Conservation (phyloP, 1,140 invertebrate genomes). For the Globodera rostochiensis region DNA sequence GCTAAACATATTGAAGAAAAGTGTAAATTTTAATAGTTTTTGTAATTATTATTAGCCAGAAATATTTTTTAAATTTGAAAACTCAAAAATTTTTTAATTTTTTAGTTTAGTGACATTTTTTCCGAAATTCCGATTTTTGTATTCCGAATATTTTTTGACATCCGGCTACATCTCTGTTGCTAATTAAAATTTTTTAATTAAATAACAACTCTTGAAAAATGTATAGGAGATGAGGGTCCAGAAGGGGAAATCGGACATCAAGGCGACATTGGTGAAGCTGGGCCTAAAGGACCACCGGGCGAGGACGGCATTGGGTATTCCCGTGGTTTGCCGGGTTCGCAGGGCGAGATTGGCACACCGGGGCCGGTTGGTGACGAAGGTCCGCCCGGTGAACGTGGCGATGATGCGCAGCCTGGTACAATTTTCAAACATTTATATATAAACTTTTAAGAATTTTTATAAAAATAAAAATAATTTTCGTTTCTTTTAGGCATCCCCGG, state of each 20-base stretch:
- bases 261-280: slow-evolving; percentile 33
- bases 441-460: neutral
- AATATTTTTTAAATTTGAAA: neutral
- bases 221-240: slow-evolving; percentile 31
- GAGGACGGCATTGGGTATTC: slow-evolving; percentile 38
- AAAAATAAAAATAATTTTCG: neutral
- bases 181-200: no score
- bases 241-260: slow-evolving; percentile 34
- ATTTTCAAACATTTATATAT: neutral
- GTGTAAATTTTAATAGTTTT: no score
- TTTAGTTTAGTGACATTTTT: no score
- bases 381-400: slow-evolving; percentile 43
- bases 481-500: slow-evolving; percentile 35
- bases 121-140: no score
- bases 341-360: slow-evolving; percentile 40
- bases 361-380: slow-evolving; percentile 45
- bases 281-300: slow-evolving; percentile 34
- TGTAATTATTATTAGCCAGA: neutral
- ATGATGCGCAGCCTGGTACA: slow-evolving; percentile 40
- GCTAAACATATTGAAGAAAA: no score
- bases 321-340: slow-evolving; percentile 43
- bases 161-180: no score
- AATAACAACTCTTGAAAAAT: neutral
- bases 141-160: no score
- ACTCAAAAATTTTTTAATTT: neutral